Evolutionary conservation across 2,888 invertebrate species (phyloP).

Genomic region (Sussaba pulchella): DNA sequence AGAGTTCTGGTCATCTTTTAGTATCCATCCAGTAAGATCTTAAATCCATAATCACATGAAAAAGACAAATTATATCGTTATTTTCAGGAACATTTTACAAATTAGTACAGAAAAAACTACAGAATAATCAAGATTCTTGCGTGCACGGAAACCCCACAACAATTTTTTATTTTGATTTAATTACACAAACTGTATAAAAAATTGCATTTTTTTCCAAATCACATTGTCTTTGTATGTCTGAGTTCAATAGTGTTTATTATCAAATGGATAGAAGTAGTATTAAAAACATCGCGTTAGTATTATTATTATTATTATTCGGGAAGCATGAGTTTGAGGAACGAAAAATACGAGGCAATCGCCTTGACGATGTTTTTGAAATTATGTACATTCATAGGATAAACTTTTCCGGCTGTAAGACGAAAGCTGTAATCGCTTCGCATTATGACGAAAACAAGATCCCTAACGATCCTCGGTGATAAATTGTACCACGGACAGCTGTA

Average conservation of each 20-base stretch:
- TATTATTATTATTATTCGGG: constrained; percentile 32
- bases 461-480: constrained; percentile 24
- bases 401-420: constrained; percentile 57
- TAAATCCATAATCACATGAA: background rate
- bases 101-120: background rate
- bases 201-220: no score
- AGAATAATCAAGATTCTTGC: background rate
- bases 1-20: no score
- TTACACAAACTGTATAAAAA: background rate
- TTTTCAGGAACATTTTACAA: no score
- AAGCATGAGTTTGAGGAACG: constrained; percentile 56
- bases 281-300: no score
- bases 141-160: no score
- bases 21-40: no score
- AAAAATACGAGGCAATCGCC: constrained; percentile 50
- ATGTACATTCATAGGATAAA: constrained; percentile 50
- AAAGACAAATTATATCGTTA: background rate
- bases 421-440: constrained; percentile 37
- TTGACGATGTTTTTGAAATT: constrained; percentile 52
- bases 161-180: background rate
- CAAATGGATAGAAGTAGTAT: no score
- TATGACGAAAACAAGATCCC: constrained; percentile 42
- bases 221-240: no score
- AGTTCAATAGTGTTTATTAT: no score
- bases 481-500: constrained; percentile 60